Evolutionary conservation across 2,888 invertebrate species (phyloP), one percentile per base, ranked within the genome.

Genomic region (Lasius fuliginosus): DNA sequence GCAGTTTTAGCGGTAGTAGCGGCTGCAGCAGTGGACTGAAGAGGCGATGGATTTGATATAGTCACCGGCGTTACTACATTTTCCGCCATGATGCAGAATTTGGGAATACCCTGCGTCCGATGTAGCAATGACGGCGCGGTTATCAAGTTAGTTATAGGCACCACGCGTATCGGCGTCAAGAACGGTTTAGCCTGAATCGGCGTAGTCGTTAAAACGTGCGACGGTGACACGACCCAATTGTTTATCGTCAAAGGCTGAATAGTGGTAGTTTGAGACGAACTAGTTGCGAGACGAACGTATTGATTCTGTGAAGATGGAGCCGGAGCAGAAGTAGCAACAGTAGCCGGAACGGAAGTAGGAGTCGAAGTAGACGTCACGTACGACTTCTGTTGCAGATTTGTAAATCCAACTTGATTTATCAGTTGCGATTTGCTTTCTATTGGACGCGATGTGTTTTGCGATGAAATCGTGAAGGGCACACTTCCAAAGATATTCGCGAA

Each of bases 11-110:
- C 18, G 4, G 49, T 5, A 18, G 1, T 15, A 33, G 3, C 1
- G 82, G 60, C 33, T 85, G 87, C 1, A 42, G 1, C 15, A 27
- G 46, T 23, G 9, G 88, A 12, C 12, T 86, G 86, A 27, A 60
- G 11, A 9, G 88, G 15, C 9, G 83, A 74, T 18, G 83, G n/a
- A 62, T 73, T 87, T 11, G 82, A 15, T 56, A 85, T 49, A 12
- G 81, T 64, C 58, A 82, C n/a, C 9, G 85, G 79, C 12, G 82
- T 36, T 42, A 69, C 36, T 11, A 84, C n/a, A 60, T 90, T 91
- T 60, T 94, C 92, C 3, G 94, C 90, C 83, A 94, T 92, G 3
- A 94, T 92, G 74, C 94, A 94, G 82, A 94, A 94, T 76, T 92
- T 93, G 40, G 94, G 94, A 76, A 94, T 89, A 27, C 94, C 94